Percentiles rank a stretch among this genome's conserved stretches.
These are phyloP conservation scores for Cydia strobilella DNA, from an alignment of 1,140 invertebrate genomes.

Conservation along the genomic window DNA sequence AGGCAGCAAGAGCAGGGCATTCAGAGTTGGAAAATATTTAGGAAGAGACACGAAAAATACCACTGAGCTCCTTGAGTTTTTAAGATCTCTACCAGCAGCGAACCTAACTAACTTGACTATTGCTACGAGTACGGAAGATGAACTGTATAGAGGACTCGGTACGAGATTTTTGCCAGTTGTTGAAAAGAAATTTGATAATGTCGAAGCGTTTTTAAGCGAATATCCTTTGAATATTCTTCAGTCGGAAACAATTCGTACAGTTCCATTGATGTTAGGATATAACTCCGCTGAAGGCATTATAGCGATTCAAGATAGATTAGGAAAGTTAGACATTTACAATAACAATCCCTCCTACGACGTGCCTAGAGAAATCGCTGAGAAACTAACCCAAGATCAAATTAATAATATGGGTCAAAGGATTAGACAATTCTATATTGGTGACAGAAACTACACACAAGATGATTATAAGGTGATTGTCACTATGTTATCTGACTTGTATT, in stretches of 20 bases:
- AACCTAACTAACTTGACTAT: conserved; percentile 62
- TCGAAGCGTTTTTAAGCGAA: conserved; percentile 65
- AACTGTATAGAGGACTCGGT: conserved; percentile 69
- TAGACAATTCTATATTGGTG: conserved; percentile 75
- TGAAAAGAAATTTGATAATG: conserved; percentile 66
- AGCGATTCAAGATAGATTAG: conserved; percentile 52
- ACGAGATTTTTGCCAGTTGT: conserved; percentile 70
- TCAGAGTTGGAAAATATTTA: conserved; percentile 66
- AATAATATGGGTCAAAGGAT: conserved; percentile 67
- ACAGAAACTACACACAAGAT: conserved; percentile 55
- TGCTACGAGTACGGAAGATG: conserved; percentile 53
- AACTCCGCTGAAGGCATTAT: conserved; percentile 81
- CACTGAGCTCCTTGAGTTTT: conserved; percentile 66
- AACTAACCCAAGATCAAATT: conserved; percentile 47
- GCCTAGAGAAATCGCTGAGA: conserved; percentile 57
- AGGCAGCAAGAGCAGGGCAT: conserved; percentile 60
- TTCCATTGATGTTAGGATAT: conserved; percentile 83
- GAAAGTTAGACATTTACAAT: conserved; percentile 59
- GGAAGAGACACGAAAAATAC: conserved; percentile 72
- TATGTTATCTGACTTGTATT: conserved; percentile 68
- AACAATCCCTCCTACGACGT: conserved; percentile 61
- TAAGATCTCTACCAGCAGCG: conserved; percentile 68
- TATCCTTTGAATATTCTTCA: conserved; percentile 62
- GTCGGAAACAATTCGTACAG: conserved; percentile 71
- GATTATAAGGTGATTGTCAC: conserved; percentile 55